Percentiles rank a stretch among this genome's conserved stretches.
These are phyloP conservation scores for Galagoides demidoff DNA, from an alignment of 2,797 vertebrate species.

Conservation along the genomic window DNA sequence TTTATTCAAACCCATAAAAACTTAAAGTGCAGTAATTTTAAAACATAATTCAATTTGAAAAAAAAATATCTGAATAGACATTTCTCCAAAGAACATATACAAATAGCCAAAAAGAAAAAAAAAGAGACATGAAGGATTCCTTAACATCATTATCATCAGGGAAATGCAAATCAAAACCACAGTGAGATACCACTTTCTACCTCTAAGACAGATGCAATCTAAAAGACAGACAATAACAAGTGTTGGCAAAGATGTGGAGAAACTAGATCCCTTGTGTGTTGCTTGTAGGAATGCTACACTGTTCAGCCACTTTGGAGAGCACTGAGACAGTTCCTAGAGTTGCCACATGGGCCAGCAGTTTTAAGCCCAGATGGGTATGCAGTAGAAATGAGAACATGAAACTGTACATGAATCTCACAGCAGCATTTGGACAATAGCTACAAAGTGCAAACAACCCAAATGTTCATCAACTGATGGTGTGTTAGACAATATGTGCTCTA, in stretches of 20 bases:
- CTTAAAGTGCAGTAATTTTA: not conserved
- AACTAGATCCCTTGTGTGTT: fast-evolving
- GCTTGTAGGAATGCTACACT: not conserved
- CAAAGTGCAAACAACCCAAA: not conserved
- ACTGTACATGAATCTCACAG: not conserved
- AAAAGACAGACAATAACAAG: not conserved
- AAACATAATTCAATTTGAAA: not conserved
- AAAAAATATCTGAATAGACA: not conserved
- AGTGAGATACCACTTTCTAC: not conserved
- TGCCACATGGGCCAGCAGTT: fast-evolving
- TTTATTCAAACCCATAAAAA: not conserved
- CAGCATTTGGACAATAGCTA: not conserved
- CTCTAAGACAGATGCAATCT: fast-evolving
- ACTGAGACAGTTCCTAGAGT: not conserved
- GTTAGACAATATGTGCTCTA: not conserved
- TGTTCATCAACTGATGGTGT: not conserved
- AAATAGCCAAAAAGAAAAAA: not conserved
- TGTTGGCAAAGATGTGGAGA: not conserved
- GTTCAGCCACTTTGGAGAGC: not conserved
- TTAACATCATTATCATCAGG: not conserved
- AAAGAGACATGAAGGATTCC: not conserved
- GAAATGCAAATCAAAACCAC: not conserved
- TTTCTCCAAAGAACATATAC: not conserved
- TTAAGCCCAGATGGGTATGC: not conserved
- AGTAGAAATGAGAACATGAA: not conserved